Conservation (phyloP, 2,888 invertebrate species). For the Drosophila kuntzei region DNA sequence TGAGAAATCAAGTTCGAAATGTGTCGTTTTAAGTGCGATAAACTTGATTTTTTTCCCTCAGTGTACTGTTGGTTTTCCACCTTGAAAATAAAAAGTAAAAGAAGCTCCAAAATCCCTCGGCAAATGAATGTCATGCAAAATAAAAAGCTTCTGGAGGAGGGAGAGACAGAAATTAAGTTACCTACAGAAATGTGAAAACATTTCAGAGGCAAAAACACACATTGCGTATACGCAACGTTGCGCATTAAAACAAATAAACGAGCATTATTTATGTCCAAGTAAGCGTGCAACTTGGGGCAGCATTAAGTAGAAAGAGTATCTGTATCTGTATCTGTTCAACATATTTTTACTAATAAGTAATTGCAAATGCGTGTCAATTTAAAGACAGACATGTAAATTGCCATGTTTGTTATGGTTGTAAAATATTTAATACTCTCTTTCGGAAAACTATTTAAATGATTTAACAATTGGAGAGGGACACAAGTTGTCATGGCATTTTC, state of each 20-base stretch:
- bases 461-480: constrained; percentile 9
- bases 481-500: constrained; percentile 36
- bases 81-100: constrained; percentile 4
- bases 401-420: constrained; percentile 10
- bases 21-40: too few relatives aligned
- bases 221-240: constrained; percentile 75
- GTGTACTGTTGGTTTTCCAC: constrained; percentile 9
- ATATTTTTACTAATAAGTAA: constrained; percentile 39
- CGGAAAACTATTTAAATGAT: constrained; percentile 43
- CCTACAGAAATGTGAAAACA: constrained; percentile 41
- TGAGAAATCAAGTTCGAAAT: too few relatives aligned
- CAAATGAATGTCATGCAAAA: constrained; percentile 36
- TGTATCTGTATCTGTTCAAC: background rate
- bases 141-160: constrained; percentile 4
- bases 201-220: constrained; percentile 31
- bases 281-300: constrained; percentile 57
- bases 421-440: constrained; percentile 35
- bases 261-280: constrained; percentile 72
- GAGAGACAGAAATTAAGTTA: constrained; percentile 56
- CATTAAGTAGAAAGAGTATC: constrained; percentile 1
- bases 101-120: constrained; percentile 27
- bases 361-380: constrained; percentile 57
- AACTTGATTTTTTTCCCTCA: too few relatives aligned
- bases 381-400: constrained; percentile 53
- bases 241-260: constrained; percentile 68